These are phyloP conservation scores for Erpornis zantholeuca DNA, from an alignment of 2,113 vertebrate species.

Conservation along the genomic window DNA sequence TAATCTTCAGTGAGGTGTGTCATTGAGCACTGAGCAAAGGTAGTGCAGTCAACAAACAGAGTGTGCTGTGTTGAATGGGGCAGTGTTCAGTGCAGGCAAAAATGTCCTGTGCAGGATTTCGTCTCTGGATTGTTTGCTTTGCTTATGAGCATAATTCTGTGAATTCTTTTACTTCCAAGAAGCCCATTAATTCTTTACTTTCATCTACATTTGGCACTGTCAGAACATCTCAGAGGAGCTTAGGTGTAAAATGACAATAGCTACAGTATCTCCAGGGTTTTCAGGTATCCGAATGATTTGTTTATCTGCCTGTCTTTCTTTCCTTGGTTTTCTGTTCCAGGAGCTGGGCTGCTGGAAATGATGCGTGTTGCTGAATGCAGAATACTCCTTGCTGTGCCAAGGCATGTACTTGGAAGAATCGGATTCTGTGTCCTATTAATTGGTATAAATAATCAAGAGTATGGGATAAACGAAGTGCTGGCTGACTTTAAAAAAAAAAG, in stretches of 20 bases:
- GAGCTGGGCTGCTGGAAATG: neutral
- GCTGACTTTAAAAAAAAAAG: too few species aligned
- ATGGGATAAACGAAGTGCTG: neutral
- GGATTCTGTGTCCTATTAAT: neutral
- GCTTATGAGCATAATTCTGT: neutral
- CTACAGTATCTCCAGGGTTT: conserved; percentile 26
- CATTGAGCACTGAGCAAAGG: neutral
- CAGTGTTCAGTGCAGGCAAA: neutral
- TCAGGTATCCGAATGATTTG: conserved; percentile 2
- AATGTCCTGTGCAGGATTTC: neutral
- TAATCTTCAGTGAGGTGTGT: neutral
- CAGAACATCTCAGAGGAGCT: neutral
- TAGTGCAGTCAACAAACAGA: neutral
- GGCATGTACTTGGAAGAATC: conserved; percentile 9
- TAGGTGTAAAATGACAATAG: conserved; percentile 40
- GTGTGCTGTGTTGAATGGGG: neutral
- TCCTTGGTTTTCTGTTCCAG: neutral
- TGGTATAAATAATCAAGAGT: neutral
- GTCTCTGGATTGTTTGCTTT: neutral
- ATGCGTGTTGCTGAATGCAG: neutral
- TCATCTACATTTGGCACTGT: neutral
- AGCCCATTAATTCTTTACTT: neutral
- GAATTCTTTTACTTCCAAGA: conserved; percentile 6
- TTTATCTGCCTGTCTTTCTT: neutral
- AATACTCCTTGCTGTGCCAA: neutral